These are phyloP conservation scores for Cephalotes varians DNA, from an alignment of 2,888 invertebrate species.

Conservation along the genomic window DNA sequence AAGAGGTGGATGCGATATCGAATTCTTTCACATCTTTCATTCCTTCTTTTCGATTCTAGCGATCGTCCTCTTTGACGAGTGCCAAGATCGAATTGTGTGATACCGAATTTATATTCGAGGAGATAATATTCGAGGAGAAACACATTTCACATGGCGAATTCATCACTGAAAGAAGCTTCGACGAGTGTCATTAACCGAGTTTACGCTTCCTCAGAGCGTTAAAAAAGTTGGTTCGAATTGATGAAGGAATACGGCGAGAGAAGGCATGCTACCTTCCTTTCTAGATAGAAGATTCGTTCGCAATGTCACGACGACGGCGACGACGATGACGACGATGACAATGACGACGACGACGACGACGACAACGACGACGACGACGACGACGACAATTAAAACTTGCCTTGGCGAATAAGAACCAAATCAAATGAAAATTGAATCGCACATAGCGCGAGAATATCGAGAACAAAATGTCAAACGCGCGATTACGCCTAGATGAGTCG, in stretches of 20 bases:
- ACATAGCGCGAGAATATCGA: not conserved
- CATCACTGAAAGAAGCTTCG: not conserved
- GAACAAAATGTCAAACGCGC: not conserved
- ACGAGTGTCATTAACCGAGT: not conserved
- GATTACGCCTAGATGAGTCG: not conserved
- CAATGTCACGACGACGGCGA: slow-evolving; percentile 11
- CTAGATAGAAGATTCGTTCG: not conserved
- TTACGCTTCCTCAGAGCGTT: not conserved
- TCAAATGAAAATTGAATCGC: not conserved
- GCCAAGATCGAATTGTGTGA: not conserved
- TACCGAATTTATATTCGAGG: not conserved
- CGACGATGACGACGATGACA: not conserved
- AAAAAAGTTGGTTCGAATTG: not conserved
- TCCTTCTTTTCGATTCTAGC: not conserved
- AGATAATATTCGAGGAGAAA: not conserved
- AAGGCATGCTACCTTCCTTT: not conserved
- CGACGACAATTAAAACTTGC: not conserved
- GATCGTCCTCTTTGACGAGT: not conserved
- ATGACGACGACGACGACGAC: not conserved
- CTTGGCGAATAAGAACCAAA: not conserved
- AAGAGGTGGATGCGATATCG: not conserved
- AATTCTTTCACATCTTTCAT: not conserved
- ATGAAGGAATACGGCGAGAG: not conserved
- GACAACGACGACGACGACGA: not conserved
- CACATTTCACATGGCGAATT: not conserved